Evolutionary conservation across 2,888 invertebrate species (phyloP).

Genomic region (Nomada goodeniana): DNA sequence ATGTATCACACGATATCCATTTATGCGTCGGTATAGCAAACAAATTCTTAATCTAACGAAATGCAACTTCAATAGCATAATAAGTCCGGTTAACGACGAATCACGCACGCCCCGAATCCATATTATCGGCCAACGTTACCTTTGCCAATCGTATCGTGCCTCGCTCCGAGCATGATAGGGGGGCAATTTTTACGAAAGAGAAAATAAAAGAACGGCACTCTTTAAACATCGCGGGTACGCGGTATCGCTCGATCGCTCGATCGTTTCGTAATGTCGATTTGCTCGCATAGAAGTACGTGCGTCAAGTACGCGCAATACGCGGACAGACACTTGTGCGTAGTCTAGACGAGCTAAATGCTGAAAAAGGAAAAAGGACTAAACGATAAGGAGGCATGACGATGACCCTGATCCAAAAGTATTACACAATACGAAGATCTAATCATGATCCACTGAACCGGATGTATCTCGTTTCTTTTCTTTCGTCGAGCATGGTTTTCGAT

Average conservation of each 20-base stretch:
- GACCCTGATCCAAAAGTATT: slow-evolving; percentile 8
- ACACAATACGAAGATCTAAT: neutral
- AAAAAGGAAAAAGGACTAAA: neutral
- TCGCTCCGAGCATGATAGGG: neutral
- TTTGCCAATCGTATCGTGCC: too few species aligned
- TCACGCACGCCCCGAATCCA: too few species aligned
- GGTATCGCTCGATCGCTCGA: slow-evolving; percentile 1
- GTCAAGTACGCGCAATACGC: slow-evolving; percentile 5
- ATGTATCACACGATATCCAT: too few species aligned
- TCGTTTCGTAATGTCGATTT: slow-evolving; percentile 32
- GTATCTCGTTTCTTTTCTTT: neutral
- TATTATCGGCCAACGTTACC: too few species aligned
- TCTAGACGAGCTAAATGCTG: neutral
- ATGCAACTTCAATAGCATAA: too few species aligned
- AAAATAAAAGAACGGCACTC: neutral
- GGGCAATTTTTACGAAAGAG: slow-evolving; percentile 25
- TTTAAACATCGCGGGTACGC: slow-evolving; percentile 3
- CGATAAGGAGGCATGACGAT: slow-evolving; percentile 16
- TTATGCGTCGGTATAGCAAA: too few species aligned
- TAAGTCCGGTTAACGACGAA: too few species aligned
- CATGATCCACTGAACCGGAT: neutral
- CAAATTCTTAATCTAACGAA: too few species aligned
- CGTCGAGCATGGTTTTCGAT: slow-evolving; percentile 57
- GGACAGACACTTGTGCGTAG: slow-evolving; percentile 43
- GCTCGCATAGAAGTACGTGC: neutral